Base-by-base conservation (phyloP, 2,113 vertebrate species). In the Erinaceus europaeus region DNA sequence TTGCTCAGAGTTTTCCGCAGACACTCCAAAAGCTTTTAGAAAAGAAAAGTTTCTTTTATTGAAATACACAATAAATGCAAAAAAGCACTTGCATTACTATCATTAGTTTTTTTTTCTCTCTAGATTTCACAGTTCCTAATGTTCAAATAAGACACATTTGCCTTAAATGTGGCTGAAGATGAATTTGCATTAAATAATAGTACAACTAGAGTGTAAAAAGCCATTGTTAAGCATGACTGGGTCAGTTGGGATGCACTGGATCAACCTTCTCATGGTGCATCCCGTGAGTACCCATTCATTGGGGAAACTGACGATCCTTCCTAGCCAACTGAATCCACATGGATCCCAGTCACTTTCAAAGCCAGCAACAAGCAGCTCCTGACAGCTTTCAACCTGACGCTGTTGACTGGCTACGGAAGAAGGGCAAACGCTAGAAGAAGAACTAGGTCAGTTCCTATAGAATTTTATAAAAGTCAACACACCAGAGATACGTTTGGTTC, bases 21-120 rank as follows among this genome's bases (percentile, higher is more conserved):
- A 92, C 98, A 99, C 14, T 97, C 97, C 97, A 99, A 95, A 96
- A 99, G 98, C 99, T 99, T 88, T 48, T 68, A 48, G 84, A 61
- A 92, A 88, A 44, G 44, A 94, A 76, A 95, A 93, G 80, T 73
- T 50, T 91, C n/a, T n/a, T 46, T 77, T 25, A 46, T 32, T 90
- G 77, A 90, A 91, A 68, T 40, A 78, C 20, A 65, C 1, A 57
- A 11, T n/a, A 73, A 62, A 21, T 38, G 1, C 38, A 64, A 90
- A n/a, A 73, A n/a, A 74, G 8, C 84, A 34, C 34, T 46, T 73
- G 15, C 17, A 55, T 57, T 81, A 85, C 3, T 61, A 68, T 78
- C 25, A 77, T n/a, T 64, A 74, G n/a, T n/a, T 27, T 78, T 57
- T 68, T 23, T 44, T 29, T 38, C 48, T 88, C 73, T 46, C 65